Evolutionary conservation across 2,113 vertebrate genomes (phyloP), one percentile per base, ranked within the genome.

Genomic region (Dendrocopos noguchii): DNA sequence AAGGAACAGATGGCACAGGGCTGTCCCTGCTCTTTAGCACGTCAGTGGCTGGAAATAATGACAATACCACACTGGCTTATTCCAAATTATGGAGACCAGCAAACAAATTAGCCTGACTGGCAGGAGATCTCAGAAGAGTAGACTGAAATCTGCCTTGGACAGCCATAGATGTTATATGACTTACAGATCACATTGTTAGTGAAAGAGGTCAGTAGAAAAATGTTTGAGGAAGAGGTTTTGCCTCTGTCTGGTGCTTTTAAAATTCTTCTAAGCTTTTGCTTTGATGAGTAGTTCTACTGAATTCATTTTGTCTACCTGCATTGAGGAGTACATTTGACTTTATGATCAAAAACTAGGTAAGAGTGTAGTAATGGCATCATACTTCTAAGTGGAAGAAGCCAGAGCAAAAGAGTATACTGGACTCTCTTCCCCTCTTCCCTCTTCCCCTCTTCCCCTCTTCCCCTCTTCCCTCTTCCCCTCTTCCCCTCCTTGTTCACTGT

Each of bases 201-300:
- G 56, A 57, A 88, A 81, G 33, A 95, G 46, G 15, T 65, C 44
- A 19, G 34, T 36, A 61, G 21, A 78, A 42, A 90, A 81, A 72
- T 27, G 29, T 33, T 44, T 44, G 50, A 3, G 3, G 81, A 78
- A 47, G 13, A 76, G 8, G 15, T 72, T 84, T 79, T 84, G 13
- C 44, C 27, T 64, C 57, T 56, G 5, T 7, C 7, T 81, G 8
- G 5, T 44, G 24, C 57, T 75, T 75, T 5, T 22, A 29, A 76
- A 64, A 10, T 67, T 76, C 31, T 66, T 75, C 56, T 22, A 60
- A 20, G 15, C 16, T 87, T 82, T 91, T 25, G 4, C 67, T 63
- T 70, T 24, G 7, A 27, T 76, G 16, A 29, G 53, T 31, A 24
- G 29, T 61, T 79, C 20, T 77, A 0, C 13, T 70, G 60, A 50